Conservation (phyloP, 2,113 vertebrate genomes). For the Tragelaphus scriptus region DNA sequence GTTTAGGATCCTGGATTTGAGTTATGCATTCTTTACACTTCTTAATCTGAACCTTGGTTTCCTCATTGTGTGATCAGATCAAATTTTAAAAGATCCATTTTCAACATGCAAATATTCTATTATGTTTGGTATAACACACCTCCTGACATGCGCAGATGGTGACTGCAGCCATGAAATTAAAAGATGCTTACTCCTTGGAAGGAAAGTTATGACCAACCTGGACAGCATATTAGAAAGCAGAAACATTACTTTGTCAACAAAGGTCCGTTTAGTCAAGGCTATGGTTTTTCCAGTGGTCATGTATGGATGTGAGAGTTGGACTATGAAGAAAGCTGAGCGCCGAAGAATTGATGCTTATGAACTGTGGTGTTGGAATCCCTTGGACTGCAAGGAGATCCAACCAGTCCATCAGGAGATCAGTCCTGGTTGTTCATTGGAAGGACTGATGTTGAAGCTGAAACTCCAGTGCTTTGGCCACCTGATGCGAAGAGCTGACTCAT, state of each 20-base stretch:
- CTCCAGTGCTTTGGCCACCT: neutral
- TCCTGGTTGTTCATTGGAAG: neutral
- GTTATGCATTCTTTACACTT: neutral
- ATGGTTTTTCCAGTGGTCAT: neutral
- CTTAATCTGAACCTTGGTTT: neutral
- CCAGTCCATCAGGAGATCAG: neutral
- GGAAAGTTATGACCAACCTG: neutral
- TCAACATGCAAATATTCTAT: neutral
- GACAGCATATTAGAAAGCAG: neutral
- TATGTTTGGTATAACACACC: neutral
- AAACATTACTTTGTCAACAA: neutral
- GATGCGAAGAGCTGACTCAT: neutral
- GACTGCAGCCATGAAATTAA: neutral
- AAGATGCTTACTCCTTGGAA: neutral
- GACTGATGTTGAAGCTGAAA: neutral
- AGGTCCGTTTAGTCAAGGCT: neutral
- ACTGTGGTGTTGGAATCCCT: neutral
- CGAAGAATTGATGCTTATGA: neutral
- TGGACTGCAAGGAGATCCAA: neutral
- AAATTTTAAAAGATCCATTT: neutral
- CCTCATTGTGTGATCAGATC: neutral
- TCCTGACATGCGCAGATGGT: neutral
- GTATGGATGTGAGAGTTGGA: neutral
- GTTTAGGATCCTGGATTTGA: fast-evolving
- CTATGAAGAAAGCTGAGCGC: neutral